Conservation (phyloP, 2,888 invertebrate species). For the Torymus texanus region DNA sequence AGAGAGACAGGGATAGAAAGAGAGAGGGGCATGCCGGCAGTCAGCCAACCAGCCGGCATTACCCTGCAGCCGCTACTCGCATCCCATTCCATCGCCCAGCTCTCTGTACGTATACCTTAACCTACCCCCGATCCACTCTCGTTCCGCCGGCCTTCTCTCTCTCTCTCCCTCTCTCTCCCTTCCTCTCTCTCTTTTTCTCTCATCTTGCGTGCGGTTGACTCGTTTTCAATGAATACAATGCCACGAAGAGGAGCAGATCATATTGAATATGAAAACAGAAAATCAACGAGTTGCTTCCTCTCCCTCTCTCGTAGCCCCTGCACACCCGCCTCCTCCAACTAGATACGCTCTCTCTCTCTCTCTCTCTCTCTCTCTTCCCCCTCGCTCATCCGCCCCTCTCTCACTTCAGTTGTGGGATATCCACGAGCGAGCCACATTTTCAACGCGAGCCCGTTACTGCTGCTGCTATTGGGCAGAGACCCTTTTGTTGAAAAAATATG, state of each 20-base stretch:
- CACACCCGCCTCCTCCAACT: neutral
- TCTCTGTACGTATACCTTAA: constrained; percentile 53
- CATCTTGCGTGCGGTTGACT: constrained; percentile 75
- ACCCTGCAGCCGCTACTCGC: constrained; percentile 57
- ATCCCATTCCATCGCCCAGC: constrained; percentile 55
- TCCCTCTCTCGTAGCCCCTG: constrained; percentile 20
- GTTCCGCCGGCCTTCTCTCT: constrained; percentile 63
- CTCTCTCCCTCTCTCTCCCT: no score
- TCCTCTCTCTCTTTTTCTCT: constrained; percentile 47
- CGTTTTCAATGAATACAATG: constrained; percentile 75
- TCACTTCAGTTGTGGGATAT: neutral
- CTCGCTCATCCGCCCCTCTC: neutral
- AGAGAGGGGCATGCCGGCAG: constrained; percentile 60
- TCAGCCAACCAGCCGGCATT: constrained; percentile 65
- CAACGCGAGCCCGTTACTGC: neutral
- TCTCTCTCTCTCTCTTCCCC: constrained; percentile 22
- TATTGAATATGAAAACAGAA: constrained; percentile 75
- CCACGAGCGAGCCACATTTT: neutral
- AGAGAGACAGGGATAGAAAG: no score
- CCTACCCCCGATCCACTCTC: constrained; percentile 63
- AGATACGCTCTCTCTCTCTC: constrained; percentile 4
- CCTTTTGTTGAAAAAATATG: constrained; percentile 41
- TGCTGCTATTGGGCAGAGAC: neutral
- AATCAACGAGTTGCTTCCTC: constrained; percentile 72
- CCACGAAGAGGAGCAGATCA: constrained; percentile 69